A percentile compares a stretch with the other conserved stretches of the same genome.
Conservation (phyloP, 2,797 vertebrate species). For the Euthynnus affinis region DNA sequence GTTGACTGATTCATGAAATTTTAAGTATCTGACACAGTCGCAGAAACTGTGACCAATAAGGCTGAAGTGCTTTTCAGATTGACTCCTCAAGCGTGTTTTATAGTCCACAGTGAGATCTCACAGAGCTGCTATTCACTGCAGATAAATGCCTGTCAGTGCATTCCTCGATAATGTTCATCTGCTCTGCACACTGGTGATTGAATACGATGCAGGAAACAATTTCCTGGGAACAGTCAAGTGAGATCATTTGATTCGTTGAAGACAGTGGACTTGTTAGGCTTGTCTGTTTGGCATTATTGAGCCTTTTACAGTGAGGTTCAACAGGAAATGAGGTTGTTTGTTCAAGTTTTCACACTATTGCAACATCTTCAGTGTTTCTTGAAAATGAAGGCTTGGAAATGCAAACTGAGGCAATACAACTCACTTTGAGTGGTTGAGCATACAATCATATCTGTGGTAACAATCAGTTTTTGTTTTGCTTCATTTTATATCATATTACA, state of each 20-base stretch:
- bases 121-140: constrained; percentile 23
- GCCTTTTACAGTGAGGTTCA: constrained; percentile 47
- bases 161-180: constrained; percentile 50
- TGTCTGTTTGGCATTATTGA: constrained; percentile 63
- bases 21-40: not conserved
- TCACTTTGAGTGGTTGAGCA: not conserved
- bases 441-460: not conserved
- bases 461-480: not conserved
- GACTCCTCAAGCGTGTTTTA: constrained; percentile 25
- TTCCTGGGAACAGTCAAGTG: constrained; percentile 74
- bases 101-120: constrained; percentile 22
- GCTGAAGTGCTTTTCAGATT: constrained; percentile 12
- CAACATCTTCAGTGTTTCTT: constrained; percentile 22
- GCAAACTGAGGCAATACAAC: constrained; percentile 12
- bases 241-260: constrained; percentile 67
- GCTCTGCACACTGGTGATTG: constrained; percentile 51
- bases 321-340: constrained; percentile 66
- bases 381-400: constrained; percentile 28
- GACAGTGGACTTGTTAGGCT: constrained; percentile 50
- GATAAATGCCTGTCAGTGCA: constrained; percentile 55
- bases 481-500: not conserved
- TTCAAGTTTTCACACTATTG: constrained; percentile 38
- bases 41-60: constrained; percentile 12
- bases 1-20: not conserved
- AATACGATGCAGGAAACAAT: constrained; percentile 68